Evolutionary conservation across 2,888 invertebrate genomes (phyloP).

Genomic region (Hydropsyche betteni): DNA sequence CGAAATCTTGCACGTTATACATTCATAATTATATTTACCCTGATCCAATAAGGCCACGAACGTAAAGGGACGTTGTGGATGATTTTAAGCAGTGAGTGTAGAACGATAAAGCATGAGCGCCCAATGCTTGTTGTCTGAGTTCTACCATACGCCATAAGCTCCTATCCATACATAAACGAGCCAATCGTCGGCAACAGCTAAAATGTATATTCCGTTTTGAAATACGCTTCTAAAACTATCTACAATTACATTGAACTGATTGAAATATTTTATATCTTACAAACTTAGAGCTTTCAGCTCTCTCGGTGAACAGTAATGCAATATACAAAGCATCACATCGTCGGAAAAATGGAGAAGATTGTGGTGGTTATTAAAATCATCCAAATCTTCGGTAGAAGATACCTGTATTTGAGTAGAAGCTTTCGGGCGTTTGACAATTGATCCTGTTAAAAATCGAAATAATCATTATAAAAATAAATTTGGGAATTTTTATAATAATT

Average conservation of each 20-base stretch:
- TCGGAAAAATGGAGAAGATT: conserved; percentile 67
- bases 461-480: background rate
- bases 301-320: conserved; percentile 59
- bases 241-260: background rate
- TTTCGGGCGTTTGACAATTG: conserved; percentile 32
- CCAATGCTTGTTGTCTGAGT: conserved; percentile 56
- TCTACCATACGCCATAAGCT: conserved; percentile 66
- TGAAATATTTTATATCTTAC: conserved; percentile 57
- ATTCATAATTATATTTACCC: conserved; percentile 53
- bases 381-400: background rate
- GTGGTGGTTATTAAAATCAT: conserved; percentile 31
- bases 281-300: conserved; percentile 66
- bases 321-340: conserved; percentile 66
- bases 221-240: background rate
- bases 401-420: background rate
- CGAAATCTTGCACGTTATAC: too few species aligned
- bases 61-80: conserved; percentile 58
- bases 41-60: conserved; percentile 54
- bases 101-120: conserved; percentile 58
- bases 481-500: background rate
- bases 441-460: conserved; percentile 7
- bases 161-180: conserved; percentile 62
- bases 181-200: conserved; percentile 65
- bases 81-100: conserved; percentile 60
- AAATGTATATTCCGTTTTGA: conserved; percentile 32